Percentiles rank a stretch among this genome's conserved stretches.
Evolutionary conservation across 2,113 vertebrate species (phyloP).

Genomic region (Cercopithecus mona): DNA sequence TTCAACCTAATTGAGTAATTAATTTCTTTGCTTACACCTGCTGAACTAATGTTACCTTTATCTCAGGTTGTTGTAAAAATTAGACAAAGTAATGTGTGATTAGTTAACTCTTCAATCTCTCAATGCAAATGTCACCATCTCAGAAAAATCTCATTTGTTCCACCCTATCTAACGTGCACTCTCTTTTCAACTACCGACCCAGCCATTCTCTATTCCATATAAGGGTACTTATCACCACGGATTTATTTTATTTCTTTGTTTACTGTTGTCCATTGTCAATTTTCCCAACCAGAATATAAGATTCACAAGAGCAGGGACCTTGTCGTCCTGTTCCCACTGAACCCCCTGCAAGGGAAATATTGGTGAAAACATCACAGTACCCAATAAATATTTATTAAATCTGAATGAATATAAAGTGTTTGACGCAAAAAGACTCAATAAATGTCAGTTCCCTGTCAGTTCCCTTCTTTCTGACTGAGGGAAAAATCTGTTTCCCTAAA

Average conservation of each 20-base stretch:
- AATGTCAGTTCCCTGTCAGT: not conserved
- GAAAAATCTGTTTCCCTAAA: not conserved
- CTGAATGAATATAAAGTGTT: not conserved
- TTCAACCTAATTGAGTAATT: not conserved
- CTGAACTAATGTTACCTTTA: not conserved
- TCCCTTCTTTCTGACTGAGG: not conserved
- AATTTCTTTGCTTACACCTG: not conserved
- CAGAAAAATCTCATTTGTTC: not conserved
- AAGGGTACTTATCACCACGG: not conserved
- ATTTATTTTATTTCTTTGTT: constrained; percentile 3
- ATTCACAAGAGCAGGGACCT: not conserved
- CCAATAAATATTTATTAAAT: not conserved
- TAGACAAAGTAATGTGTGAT: not conserved
- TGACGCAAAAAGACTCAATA: not conserved
- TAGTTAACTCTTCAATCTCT: not conserved
- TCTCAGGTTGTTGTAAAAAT: constrained; percentile 10
- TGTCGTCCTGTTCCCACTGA: not conserved
- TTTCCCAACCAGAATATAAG: not conserved
- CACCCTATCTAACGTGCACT: not conserved
- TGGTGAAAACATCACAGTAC: not conserved
- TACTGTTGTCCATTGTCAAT: not conserved
- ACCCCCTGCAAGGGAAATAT: not conserved
- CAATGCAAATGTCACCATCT: not conserved
- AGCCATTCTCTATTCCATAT: not conserved
- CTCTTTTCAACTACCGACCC: not conserved